Evolutionary conservation across 2,797 vertebrate genomes (phyloP).

Genomic region (Eleutherodactylus coqui): DNA sequence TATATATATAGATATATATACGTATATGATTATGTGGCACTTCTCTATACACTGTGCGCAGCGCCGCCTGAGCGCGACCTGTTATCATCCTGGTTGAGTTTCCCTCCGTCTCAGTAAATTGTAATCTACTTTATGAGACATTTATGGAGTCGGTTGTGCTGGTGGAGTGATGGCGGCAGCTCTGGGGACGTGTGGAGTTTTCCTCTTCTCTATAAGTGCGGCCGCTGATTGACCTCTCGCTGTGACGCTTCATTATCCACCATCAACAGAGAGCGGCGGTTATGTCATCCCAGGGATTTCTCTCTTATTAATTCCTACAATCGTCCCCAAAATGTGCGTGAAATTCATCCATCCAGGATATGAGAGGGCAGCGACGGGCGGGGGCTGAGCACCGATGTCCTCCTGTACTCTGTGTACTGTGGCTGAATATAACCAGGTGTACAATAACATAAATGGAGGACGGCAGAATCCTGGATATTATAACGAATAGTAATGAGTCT

Average conservation of each 20-base stretch:
- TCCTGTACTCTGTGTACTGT: neutral
- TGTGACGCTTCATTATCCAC: conserved; percentile 11
- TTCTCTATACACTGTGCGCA: neutral
- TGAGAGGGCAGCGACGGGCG: neutral
- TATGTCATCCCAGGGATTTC: conserved; percentile 3
- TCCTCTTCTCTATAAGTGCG: neutral
- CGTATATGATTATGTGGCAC: neutral
- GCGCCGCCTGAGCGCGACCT: neutral
- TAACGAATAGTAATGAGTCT: too few relatives aligned
- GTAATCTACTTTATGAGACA: neutral
- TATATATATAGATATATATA: neutral
- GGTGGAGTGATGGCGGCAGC: neutral
- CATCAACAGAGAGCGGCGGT: neutral
- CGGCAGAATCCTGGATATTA: too few relatives aligned
- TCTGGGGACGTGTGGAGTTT: neutral
- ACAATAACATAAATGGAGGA: neutral
- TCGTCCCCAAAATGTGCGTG: neutral
- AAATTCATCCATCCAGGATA: neutral
- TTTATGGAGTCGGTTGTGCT: neutral
- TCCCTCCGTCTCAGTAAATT: neutral
- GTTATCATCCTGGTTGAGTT: neutral
- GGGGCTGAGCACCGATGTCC: neutral
- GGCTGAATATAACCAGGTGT: too few relatives aligned
- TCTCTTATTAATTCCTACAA: neutral
- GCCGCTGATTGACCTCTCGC: neutral